A percentile compares a stretch with the other conserved stretches of the same genome.
Evolutionary conservation across 2,113 vertebrate species (phyloP).

Genomic region (Ceuthmochares aereus): DNA sequence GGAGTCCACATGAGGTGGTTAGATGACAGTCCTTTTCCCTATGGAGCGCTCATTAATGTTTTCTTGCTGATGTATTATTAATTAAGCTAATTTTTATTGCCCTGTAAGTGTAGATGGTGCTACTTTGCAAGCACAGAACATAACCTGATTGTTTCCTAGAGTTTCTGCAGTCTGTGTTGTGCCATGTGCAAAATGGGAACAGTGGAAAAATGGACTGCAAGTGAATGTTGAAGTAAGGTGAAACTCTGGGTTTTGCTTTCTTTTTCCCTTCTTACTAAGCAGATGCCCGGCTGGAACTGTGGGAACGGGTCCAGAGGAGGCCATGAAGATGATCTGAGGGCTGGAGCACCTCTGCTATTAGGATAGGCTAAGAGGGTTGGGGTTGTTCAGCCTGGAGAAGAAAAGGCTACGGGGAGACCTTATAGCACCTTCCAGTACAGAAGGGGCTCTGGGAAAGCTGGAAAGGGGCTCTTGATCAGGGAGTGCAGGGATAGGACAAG

Average conservation of each 20-base stretch:
- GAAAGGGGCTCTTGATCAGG: no score
- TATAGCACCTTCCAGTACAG: no score
- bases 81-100: constrained; percentile 53
- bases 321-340: no score
- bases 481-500: no score
- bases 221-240: neutral
- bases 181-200: neutral
- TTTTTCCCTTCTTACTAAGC: neutral
- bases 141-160: neutral
- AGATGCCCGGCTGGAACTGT: neutral
- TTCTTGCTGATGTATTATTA: constrained; percentile 54
- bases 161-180: neutral
- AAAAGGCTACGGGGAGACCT: no score
- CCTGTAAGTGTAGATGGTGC: neutral
- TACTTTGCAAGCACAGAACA: neutral
- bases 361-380: no score
- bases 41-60: constrained; percentile 26
- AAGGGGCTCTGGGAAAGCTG: no score
- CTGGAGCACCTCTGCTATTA: no score
- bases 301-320: no score
- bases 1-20: constrained; percentile 11
- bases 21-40: neutral
- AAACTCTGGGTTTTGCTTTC: neutral
- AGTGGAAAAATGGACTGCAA: neutral
- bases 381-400: no score